Evolutionary conservation across 2,797 vertebrate genomes (phyloP).

Genomic region (Neosalanx taihuensis): DNA sequence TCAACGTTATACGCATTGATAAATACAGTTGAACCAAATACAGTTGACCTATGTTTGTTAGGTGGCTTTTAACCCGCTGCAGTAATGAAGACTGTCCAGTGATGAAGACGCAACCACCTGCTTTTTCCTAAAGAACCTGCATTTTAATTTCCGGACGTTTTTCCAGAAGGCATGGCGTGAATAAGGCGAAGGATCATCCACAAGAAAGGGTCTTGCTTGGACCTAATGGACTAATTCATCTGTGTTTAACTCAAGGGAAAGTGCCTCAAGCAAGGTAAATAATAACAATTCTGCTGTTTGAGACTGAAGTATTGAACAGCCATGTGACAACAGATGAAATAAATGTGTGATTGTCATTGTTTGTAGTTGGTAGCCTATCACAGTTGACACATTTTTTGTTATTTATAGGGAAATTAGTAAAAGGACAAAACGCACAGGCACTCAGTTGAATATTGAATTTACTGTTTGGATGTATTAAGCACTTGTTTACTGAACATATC

Average conservation of each 20-base stretch:
- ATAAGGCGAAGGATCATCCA: constrained; percentile 11
- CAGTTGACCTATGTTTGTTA: background rate
- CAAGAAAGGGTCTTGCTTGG: constrained; percentile 8
- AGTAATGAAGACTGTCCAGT: background rate
- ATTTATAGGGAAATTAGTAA: no score
- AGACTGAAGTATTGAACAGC: background rate
- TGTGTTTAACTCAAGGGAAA: constrained; percentile 51
- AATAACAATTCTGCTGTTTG: background rate
- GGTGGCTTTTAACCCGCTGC: background rate
- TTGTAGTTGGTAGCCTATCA: no score
- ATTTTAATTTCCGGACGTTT: constrained; percentile 5
- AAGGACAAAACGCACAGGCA: no score
- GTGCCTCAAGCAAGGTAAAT: constrained; percentile 72
- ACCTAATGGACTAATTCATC: constrained; percentile 62
- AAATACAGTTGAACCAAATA: background rate
- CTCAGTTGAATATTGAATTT: background rate
- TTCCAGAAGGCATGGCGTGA: background rate
- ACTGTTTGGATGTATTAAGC: background rate
- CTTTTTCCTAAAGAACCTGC: background rate
- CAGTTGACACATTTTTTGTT: no score
- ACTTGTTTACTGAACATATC: background rate
- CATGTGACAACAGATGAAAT: background rate
- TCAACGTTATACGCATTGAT: background rate
- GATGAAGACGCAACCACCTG: constrained; percentile 59
- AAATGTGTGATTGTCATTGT: no score